A percentile compares a stretch with the other conserved stretches of the same genome.
Conservation (phyloP, 1,140 invertebrate genomes). For the Notospermus geniculatus region DNA sequence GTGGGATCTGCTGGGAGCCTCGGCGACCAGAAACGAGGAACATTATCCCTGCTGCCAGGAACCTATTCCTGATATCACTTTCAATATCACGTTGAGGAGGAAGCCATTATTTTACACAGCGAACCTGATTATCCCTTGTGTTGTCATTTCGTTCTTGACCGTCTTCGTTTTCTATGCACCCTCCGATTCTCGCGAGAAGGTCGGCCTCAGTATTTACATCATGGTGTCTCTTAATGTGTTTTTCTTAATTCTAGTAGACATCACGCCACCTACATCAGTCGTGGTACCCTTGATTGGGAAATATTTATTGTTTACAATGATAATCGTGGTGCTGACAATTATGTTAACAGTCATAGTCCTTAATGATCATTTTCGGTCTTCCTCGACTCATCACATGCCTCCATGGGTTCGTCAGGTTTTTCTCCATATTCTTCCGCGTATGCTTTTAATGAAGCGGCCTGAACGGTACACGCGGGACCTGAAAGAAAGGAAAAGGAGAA, state of each 20-base stretch:
- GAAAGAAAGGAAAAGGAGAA: not conserved
- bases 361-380: constrained; percentile 52
- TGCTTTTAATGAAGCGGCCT: constrained; percentile 53
- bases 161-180: constrained; percentile 57
- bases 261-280: constrained; percentile 55
- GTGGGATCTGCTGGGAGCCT: constrained; percentile 98
- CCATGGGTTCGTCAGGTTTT: constrained; percentile 53
- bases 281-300: constrained; percentile 55
- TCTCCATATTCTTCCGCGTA: constrained; percentile 50
- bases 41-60: constrained; percentile 83
- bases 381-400: constrained; percentile 54
- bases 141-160: constrained; percentile 58
- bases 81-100: constrained; percentile 92
- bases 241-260: constrained; percentile 55
- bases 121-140: constrained; percentile 56
- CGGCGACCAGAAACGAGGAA: constrained; percentile 55
- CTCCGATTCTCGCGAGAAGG: constrained; percentile 55
- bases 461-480: not conserved
- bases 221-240: constrained; percentile 57
- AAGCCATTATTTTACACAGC: constrained; percentile 56
- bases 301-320: constrained; percentile 56
- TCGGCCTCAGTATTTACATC: constrained; percentile 55
- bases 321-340: constrained; percentile 56
- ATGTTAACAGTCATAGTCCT: constrained; percentile 54
- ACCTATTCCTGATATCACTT: constrained; percentile 95